These are phyloP conservation scores for Physella acuta DNA, from an alignment of 1,140 invertebrate genomes.

Conservation along the genomic window DNA sequence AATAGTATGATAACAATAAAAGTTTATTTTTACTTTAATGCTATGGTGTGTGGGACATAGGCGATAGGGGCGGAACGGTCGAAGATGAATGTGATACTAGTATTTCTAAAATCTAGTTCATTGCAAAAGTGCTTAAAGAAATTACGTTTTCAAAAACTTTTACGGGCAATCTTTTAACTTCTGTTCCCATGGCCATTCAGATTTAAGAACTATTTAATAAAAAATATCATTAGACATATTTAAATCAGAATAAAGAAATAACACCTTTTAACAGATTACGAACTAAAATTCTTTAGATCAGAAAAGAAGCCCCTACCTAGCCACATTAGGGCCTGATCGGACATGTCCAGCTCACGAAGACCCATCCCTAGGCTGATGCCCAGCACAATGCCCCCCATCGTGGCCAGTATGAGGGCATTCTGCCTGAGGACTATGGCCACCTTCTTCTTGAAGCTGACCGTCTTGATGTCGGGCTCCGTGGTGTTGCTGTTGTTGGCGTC, in stretches of 20 bases:
- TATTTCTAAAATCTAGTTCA: neutral
- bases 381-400: slow-evolving; percentile 37
- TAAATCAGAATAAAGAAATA: neutral
- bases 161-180: neutral
- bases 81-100: neutral
- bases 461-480: neutral
- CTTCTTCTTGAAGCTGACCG: neutral
- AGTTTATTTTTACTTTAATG: neutral
- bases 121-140: neutral
- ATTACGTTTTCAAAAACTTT: neutral
- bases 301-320: slow-evolving; percentile 63
- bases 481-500: neutral
- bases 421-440: slow-evolving; percentile 17
- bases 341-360: slow-evolving; percentile 70
- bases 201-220: neutral
- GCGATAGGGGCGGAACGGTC: neutral
- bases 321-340: slow-evolving; percentile 74
- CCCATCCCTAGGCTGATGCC: slow-evolving; percentile 66
- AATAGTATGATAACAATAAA: no score
- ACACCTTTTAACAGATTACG: neutral
- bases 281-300: neutral
- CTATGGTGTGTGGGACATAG: neutral
- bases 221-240: neutral
- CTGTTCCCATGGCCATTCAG: neutral
- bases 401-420: slow-evolving; percentile 41